A percentile compares a stretch with the other conserved stretches of the same genome.
phyloP scores from a whole-genome alignment of 1,140 invertebrate genomes.

The Drosophila lacteicornis region DNA sequence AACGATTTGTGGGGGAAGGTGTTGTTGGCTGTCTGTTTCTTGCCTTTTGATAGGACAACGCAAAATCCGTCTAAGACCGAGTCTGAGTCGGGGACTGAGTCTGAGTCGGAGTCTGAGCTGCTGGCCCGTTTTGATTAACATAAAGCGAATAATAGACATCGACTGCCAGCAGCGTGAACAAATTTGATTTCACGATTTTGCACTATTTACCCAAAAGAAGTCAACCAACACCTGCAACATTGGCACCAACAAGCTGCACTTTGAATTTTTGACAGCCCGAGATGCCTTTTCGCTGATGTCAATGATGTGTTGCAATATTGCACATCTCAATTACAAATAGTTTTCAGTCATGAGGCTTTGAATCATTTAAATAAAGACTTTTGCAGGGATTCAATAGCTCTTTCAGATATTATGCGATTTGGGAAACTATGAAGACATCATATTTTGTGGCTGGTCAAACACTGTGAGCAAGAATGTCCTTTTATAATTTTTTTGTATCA shows the following conservation, averaged over 20 bases:
- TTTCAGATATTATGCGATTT: not conserved
- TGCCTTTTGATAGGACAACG: constrained; percentile 38
- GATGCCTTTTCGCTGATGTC: constrained; percentile 51
- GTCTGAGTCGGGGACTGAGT: constrained; percentile 1
- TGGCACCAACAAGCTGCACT: constrained; percentile 36
- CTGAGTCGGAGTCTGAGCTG: constrained; percentile 8
- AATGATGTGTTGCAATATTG: constrained; percentile 55
- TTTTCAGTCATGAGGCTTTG: constrained; percentile 7
- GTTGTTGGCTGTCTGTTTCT: constrained; percentile 24
- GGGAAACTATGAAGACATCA: too few species aligned
- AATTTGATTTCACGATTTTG: constrained; percentile 67
- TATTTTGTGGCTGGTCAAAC: not conserved
- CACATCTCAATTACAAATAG: constrained; percentile 48
- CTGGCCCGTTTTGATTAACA: constrained; percentile 63
- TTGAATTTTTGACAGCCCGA: constrained; percentile 46
- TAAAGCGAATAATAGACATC: constrained; percentile 65
- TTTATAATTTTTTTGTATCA: not conserved
- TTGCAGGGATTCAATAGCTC: not conserved
- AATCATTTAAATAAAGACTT: constrained; percentile 16
- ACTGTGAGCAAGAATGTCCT: not conserved
- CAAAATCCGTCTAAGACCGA: constrained; percentile 23
- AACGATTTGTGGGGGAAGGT: constrained; percentile 46
- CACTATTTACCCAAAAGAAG: constrained; percentile 54
- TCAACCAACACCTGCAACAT: constrained; percentile 54
- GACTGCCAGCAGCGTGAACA: constrained; percentile 57